A percentile compares a stretch with the other conserved stretches of the same genome.
Evolutionary conservation across 1,140 invertebrate species (phyloP).

Genomic region (Bombyx mandarina): DNA sequence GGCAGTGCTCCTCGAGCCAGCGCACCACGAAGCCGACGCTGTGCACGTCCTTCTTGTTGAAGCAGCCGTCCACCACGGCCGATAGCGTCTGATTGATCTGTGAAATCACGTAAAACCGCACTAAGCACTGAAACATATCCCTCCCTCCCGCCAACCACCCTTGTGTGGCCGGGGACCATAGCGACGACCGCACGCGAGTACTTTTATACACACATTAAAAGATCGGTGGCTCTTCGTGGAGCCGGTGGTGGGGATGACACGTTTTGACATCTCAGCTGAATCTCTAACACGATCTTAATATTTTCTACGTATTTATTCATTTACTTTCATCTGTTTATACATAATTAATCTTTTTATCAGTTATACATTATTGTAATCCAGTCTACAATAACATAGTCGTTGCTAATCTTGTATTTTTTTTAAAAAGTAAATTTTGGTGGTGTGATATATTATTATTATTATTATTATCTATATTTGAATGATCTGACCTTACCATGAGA

Average conservation of each 20-base stretch:
- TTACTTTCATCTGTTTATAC: no score
- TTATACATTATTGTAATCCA: no score
- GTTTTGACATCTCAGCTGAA: no score
- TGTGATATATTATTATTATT: not conserved
- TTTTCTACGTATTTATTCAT: no score
- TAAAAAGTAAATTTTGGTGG: not conserved
- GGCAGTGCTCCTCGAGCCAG: slow-evolving; percentile 84
- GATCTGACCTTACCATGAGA: slow-evolving; percentile 50
- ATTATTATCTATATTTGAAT: not conserved
- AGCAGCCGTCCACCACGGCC: slow-evolving; percentile 82
- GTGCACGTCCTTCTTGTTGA: slow-evolving; percentile 82
- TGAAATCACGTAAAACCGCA: not conserved
- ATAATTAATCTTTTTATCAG: no score
- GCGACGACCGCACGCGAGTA: not conserved
- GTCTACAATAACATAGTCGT: no score
- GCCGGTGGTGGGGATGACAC: no score
- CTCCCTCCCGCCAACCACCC: no score
- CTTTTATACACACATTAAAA: no score
- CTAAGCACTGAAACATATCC: not conserved
- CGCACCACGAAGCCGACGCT: slow-evolving; percentile 82
- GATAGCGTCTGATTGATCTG: slow-evolving; percentile 78
- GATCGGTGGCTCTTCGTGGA: no score
- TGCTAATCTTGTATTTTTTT: no score
- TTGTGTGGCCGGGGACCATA: not conserved
- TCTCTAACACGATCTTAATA: no score